Evolutionary conservation across 2,113 vertebrate genomes (phyloP).

Genomic region (Edolisoma coerulescens): DNA sequence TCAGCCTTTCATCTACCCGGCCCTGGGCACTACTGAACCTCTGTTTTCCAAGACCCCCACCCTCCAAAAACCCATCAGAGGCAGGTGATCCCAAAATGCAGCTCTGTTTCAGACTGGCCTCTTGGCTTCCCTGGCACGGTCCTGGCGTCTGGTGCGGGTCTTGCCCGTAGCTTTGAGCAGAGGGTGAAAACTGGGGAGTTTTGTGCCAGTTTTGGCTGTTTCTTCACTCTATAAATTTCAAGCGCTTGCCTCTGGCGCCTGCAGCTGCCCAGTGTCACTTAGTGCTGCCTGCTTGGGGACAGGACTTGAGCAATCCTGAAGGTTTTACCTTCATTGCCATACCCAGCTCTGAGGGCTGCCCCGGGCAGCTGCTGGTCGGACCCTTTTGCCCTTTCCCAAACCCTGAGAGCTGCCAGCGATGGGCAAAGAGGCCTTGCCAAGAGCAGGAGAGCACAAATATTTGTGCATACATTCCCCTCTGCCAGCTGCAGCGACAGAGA

Average conservation of each 20-base stretch:
- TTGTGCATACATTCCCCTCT: background rate
- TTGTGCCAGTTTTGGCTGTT: background rate
- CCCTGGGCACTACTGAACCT: background rate
- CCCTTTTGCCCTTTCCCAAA: background rate
- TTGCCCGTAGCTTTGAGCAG: fast-evolving
- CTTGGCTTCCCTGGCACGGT: background rate
- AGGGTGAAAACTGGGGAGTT: background rate
- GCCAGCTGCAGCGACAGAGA: background rate
- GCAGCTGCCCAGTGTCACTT: background rate
- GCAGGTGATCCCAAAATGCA: background rate
- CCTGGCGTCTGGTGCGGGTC: background rate
- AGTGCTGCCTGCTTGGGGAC: fast-evolving
- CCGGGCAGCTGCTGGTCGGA: background rate
- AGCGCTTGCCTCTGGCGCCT: background rate
- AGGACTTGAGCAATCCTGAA: fast-evolving
- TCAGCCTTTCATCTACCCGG: background rate
- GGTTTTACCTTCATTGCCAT: background rate
- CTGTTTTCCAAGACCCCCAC: background rate
- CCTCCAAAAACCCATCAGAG: background rate
- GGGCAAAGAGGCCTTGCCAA: background rate
- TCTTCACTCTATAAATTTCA: background rate
- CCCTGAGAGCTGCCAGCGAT: background rate
- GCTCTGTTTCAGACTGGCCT: background rate
- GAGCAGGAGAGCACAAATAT: background rate
- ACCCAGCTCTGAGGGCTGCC: fast-evolving